Evolutionary conservation across 1,140 invertebrate species (phyloP).

Genomic region (Liolophura sinensis): DNA sequence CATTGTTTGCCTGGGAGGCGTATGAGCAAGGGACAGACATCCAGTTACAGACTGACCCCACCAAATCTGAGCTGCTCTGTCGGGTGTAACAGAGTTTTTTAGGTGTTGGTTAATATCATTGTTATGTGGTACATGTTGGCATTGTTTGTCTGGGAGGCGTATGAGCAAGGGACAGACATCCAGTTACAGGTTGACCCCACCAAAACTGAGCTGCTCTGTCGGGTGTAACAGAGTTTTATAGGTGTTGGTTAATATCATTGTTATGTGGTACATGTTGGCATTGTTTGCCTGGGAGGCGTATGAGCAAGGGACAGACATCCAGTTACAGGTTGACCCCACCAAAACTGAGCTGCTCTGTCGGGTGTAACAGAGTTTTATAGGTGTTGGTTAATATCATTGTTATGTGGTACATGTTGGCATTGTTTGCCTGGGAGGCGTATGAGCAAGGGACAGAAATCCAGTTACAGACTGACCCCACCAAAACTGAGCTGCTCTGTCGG

Average conservation of each 20-base stretch:
- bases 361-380: too few species aligned
- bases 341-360: constrained; percentile 91
- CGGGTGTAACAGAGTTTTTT: too few species aligned
- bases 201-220: constrained; percentile 88
- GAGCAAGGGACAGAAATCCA: constrained; percentile 91
- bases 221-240: too few species aligned
- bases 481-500: constrained; percentile 87
- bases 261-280: too few species aligned
- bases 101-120: too few species aligned
- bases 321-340: constrained; percentile 95
- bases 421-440: constrained; percentile 98
- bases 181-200: constrained; percentile 97
- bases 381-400: too few species aligned
- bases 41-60: constrained; percentile 95
- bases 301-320: constrained; percentile 88
- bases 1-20: constrained; percentile 97
- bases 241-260: too few species aligned
- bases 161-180: constrained; percentile 87
- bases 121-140: constrained; percentile 7
- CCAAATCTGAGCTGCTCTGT: constrained; percentile 90
- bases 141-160: constrained; percentile 98
- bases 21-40: constrained; percentile 89
- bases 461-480: constrained; percentile 95
- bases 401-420: constrained; percentile 31
- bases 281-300: constrained; percentile 98